phyloP scores from a whole-genome alignment of 2,888 invertebrate species.

The Serripes groenlandicus region DNA sequence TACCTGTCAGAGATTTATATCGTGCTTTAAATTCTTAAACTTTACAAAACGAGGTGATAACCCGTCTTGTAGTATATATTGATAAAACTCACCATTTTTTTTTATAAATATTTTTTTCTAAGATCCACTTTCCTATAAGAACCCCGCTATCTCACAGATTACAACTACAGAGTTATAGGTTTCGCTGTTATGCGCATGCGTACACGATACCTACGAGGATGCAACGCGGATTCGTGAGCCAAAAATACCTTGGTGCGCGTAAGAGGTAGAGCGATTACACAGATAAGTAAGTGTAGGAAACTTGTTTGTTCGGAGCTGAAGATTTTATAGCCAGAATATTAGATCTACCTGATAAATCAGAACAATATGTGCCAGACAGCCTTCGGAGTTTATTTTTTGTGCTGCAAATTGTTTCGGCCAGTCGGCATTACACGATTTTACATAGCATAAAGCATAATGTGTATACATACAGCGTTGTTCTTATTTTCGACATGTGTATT shows the following conservation, averaged over 20 bases:
- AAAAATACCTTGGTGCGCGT: constrained; percentile 3
- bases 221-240: neutral
- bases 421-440: too few species aligned
- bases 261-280: constrained; percentile 13
- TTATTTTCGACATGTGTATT: too few species aligned
- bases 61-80: constrained; percentile 39
- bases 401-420: too few species aligned
- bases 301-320: neutral
- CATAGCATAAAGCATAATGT: too few species aligned
- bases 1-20: constrained; percentile 6
- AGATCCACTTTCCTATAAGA: constrained; percentile 41
- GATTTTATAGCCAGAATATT: neutral
- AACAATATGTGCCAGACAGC: constrained; percentile 12
- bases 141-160: constrained; percentile 38
- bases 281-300: constrained; percentile 9
- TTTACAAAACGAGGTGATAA: constrained; percentile 44
- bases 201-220: neutral
- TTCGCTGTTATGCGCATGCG: constrained; percentile 50
- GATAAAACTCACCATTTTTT: constrained; percentile 65
- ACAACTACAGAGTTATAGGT: constrained; percentile 20
- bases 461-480: too few species aligned
- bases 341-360: constrained; percentile 15
- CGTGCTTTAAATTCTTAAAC: constrained; percentile 42
- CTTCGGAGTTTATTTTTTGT: too few species aligned
- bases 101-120: constrained; percentile 21